Percentiles rank a stretch among this genome's conserved stretches.
phyloP scores from a whole-genome alignment of 2,888 invertebrate species.

The Penaeus monodon region DNA sequence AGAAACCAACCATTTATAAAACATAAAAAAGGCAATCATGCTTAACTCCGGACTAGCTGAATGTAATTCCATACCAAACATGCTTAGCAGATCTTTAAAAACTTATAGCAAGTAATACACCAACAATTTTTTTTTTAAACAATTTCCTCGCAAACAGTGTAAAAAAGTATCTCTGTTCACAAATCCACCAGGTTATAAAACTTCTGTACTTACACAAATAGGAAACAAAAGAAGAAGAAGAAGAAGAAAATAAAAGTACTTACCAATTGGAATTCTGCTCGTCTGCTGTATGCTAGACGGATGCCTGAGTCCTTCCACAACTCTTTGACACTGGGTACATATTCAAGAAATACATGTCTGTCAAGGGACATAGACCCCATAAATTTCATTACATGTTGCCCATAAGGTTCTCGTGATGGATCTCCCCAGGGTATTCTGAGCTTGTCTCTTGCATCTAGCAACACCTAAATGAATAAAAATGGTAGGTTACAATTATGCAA shows the following conservation, averaged over 20 bases:
- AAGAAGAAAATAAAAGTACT: constrained; percentile 68
- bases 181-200: no score
- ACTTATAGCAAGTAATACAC: background rate
- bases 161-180: no score
- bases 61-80: no score
- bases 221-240: no score
- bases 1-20: no score
- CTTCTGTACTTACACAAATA: no score
- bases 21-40: no score
- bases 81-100: no score
- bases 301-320: constrained; percentile 95
- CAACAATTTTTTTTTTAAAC: constrained; percentile 6
- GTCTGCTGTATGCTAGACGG: constrained; percentile 88
- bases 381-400: constrained; percentile 84
- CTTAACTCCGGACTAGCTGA: no score
- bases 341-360: constrained; percentile 85
- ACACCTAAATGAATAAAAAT: constrained; percentile 76
- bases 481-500: background rate
- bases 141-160: no score
- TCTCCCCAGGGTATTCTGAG: constrained; percentile 92
- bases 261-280: constrained; percentile 97
- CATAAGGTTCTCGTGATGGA: constrained; percentile 83
- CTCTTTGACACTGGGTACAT: constrained; percentile 84
- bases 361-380: constrained; percentile 82
- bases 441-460: constrained; percentile 95